Base-by-base conservation (phyloP, 2,797 vertebrate genomes). In the Semaprochilodus insignis region DNA sequence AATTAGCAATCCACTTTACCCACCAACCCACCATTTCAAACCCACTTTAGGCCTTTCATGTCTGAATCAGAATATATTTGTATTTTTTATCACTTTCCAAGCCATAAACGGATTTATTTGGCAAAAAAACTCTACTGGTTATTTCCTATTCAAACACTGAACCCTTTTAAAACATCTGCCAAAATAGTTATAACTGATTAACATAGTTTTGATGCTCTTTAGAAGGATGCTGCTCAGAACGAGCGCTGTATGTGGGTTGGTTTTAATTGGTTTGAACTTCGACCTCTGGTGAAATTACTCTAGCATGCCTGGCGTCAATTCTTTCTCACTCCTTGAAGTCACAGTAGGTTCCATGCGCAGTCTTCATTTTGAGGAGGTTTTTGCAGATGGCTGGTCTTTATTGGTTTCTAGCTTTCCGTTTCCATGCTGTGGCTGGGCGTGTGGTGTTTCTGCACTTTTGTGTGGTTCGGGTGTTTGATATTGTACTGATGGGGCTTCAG, bases 261-360 rank as follows among this genome's bases (percentile, higher is more conserved):
- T 83, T 82, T 85, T 80, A 83, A 83, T 78, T 77, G 74, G 36
- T 25, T 52, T 77, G 23, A 60, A 25, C 78, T 72, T 27, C 23
- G 55, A 80, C 78, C 67, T 19, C 1, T 80, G 52, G 31, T 48
- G 19, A 48, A 70, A 71, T 60, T 19, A 19, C 52, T 79, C 36
- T 51, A 23, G 48, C 54, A n/a, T 40, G 31, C 21, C 54, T 80
- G 48, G 44, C 54, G 25, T 48, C 17, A n/a, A n/a, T 11, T 40
- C n/a, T 44, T 69, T 36, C 34, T 67, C 31, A 14, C 17, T 44
- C 17, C 7, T 72, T 74, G 51, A 54, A 73, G 52, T 25, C 31
- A 44, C 40, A 21, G 44, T 55, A 52, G 48, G 62, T 11, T 25
- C 62, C 23, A 3, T 25, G 31, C 4, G 17, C 69, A 52, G 15